Conservation (phyloP, 2,797 vertebrate genomes). For the Sebastes wilsoni region DNA sequence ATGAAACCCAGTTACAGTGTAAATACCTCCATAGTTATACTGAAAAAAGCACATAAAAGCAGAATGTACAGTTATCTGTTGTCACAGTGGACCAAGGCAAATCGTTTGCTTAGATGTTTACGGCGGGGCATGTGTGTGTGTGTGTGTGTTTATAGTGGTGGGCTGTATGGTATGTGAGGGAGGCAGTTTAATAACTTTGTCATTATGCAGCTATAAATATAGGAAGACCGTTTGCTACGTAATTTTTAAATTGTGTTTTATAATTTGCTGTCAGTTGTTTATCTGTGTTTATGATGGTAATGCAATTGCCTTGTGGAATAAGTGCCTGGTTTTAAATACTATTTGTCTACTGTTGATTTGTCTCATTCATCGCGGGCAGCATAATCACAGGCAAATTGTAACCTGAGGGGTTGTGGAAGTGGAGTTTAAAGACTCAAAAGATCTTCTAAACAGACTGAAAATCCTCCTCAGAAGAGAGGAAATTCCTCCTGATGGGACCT, state of each 20-base stretch:
- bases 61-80: not conserved
- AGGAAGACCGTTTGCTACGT: conserved; percentile 1
- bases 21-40: conserved; percentile 30
- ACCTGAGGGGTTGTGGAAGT: not conserved
- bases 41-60: conserved; percentile 30
- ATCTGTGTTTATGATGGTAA: conserved; percentile 24
- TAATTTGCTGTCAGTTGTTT: conserved; percentile 20
- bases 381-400: not conserved
- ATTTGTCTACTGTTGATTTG: conserved; percentile 16
- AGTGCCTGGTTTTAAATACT: conserved; percentile 68
- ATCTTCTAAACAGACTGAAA: not conserved
- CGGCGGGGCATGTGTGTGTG: not conserved
- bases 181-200: conserved; percentile 10
- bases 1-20: conserved; percentile 23
- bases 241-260: conserved; percentile 10
- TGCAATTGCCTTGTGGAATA: conserved; percentile 62
- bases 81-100: conserved; percentile 6
- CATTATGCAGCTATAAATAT: conserved; percentile 32
- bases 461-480: not conserved
- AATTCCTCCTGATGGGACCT: not conserved
- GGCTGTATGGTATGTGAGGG: not conserved
- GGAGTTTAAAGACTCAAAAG: not conserved
- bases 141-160: not conserved
- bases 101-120: conserved; percentile 29
- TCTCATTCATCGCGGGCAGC: conserved; percentile 11